These are phyloP conservation scores for Caenorhabditis wallacei DNA, from an alignment of 2,888 invertebrate genomes.

Conservation along the genomic window DNA sequence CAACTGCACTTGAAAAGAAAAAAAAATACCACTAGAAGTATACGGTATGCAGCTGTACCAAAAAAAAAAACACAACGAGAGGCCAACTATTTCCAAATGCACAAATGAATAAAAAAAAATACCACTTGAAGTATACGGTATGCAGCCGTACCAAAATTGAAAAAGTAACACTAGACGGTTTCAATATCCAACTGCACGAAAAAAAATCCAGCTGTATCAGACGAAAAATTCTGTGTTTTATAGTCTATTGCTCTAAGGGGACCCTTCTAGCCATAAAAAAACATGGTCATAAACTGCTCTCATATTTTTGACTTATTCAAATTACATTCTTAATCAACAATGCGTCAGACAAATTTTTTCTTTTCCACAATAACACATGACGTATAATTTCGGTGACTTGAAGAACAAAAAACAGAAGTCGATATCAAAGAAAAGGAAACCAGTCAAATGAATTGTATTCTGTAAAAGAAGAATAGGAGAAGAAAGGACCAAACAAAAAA, in stretches of 20 bases:
- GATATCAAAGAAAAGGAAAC: not conserved
- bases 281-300: not conserved
- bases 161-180: no score
- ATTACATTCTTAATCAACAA: constrained; percentile 8
- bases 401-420: constrained; percentile 1
- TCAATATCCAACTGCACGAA: no score
- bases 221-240: not conserved
- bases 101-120: no score
- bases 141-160: no score
- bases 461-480: not conserved
- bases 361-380: constrained; percentile 1
- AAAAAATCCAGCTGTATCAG: no score
- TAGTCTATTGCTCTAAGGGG: not conserved
- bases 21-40: no score
- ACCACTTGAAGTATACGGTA: no score
- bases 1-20: no score
- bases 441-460: constrained; percentile 7
- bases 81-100: no score
- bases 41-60: no score
- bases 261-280: constrained; percentile 13
- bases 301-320: not conserved
- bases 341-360: not conserved
- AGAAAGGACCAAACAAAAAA: constrained; percentile 29
- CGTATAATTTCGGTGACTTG: not conserved
- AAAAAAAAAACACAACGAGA: no score